Evolutionary conservation across 2,113 vertebrate genomes (phyloP), one percentile per base, ranked within the genome.

Genomic region (Rafetus swinhoei): DNA sequence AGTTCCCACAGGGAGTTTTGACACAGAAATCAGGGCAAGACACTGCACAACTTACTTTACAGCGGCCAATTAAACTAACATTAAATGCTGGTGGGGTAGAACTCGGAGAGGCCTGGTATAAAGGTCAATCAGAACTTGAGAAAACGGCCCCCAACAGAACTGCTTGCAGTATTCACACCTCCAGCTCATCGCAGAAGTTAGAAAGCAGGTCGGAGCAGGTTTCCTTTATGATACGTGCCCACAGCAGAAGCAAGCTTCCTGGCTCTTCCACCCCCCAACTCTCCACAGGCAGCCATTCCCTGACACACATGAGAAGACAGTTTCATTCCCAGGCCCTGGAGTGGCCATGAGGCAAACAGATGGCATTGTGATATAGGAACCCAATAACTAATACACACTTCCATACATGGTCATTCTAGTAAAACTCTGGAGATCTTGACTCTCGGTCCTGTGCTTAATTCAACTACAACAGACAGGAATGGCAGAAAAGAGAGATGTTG

Each of bases 11-110:
- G 0, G 53, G 91, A 96, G 94, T 90, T 90, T 95, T 91, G 88
- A 87, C 83, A 90, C 93, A 97, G 79, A 93, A 96, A 97, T 93
- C 93, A 95, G 65, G 94, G 95, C 93, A 97, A 82, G 53, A 88
- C 84, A 87, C 89, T 19, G 27, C 59, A 24, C 8, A 7, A 59
- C 87, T 95, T 16, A 90, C 87, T 90, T 87, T 87, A 95, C 81
- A 90, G 91, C 60, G 87, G 76, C 90, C 81, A 81, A 21, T 88
- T 93, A 87, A 74, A 81, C 79, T 86, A 95, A 60, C 79, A 79
- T 27, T 35, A 81, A 93, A 88, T 56, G 25, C 82, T 79, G 81
- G 74, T 2, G 0, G 85, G 92, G 32, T 84, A 89, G 65, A 87
- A 87, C 90, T 93, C 81, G 85, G 95, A 82, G 90, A 97, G 86